Percentiles rank a stretch among this genome's conserved stretches.
These are phyloP conservation scores for Amniataba percoides DNA, from an alignment of 2,797 vertebrate species.

Conservation along the genomic window DNA sequence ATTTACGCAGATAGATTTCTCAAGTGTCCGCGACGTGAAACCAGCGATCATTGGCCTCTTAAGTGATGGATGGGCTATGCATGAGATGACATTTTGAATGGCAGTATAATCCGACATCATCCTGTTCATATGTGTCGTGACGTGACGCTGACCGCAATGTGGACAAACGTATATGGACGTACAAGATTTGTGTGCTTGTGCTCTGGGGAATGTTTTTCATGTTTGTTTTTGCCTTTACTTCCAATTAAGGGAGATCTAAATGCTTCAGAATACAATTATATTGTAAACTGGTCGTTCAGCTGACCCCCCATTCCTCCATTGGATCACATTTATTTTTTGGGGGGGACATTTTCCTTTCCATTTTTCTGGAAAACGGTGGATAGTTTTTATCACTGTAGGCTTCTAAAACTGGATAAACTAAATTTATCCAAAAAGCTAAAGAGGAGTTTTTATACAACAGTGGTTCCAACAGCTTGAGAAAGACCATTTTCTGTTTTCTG, in stretches of 20 bases:
- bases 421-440: neutral
- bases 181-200: neutral
- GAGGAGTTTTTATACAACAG: neutral
- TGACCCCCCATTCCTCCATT: neutral
- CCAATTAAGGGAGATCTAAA: neutral
- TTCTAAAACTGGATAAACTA: neutral
- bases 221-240: neutral
- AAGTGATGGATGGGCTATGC: slow-evolving; percentile 41
- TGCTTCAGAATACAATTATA: neutral
- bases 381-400: neutral
- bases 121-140: slow-evolving; percentile 20
- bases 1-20: slow-evolving; percentile 60
- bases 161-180: neutral
- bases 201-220: neutral
- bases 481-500: neutral
- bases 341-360: neutral
- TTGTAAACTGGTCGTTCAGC: neutral
- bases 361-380: neutral
- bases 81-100: slow-evolving; percentile 28
- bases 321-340: neutral
- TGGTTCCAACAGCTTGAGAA: neutral
- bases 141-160: neutral
- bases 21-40: slow-evolving; percentile 49
- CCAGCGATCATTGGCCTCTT: slow-evolving; percentile 37
- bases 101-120: slow-evolving; percentile 13